These are phyloP conservation scores for Oxyruncus cristatus DNA, from an alignment of 2,113 vertebrate species.

Conservation along the genomic window DNA sequence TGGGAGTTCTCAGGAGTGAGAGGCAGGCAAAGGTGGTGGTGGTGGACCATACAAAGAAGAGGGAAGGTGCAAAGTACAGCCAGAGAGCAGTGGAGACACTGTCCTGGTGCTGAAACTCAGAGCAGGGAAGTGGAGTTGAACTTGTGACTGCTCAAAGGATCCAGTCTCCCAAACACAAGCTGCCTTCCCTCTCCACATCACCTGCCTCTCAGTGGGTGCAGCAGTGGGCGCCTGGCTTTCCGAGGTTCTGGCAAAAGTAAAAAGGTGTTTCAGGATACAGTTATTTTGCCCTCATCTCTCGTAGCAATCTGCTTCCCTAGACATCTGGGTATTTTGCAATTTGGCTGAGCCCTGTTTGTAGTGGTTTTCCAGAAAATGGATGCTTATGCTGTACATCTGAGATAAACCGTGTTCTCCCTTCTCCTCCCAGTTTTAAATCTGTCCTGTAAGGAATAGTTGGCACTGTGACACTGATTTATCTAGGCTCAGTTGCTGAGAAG, in stretches of 20 bases:
- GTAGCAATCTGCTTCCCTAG: background rate
- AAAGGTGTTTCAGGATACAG: background rate
- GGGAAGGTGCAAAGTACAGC: background rate
- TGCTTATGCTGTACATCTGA: background rate
- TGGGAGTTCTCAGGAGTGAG: background rate
- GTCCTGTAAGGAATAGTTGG: background rate
- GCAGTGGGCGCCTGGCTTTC: background rate
- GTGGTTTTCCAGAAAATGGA: background rate
- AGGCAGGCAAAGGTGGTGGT: background rate
- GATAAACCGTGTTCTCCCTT: background rate
- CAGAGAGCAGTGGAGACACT: background rate
- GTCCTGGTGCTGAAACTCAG: background rate
- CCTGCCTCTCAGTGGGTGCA: background rate
- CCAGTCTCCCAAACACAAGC: background rate
- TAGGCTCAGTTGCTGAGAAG: background rate
- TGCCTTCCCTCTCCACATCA: background rate
- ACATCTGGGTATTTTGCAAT: rapidly evolving
- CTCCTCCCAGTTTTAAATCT: background rate
- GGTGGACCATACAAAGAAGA: rapidly evolving
- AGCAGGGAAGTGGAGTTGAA: background rate
- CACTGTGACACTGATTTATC: background rate
- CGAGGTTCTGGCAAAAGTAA: background rate
- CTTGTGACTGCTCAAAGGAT: background rate
- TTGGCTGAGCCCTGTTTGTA: background rate
- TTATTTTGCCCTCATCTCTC: background rate